phyloP scores from a whole-genome alignment of 2,888 invertebrate genomes.

The Chloroclysta siterata region DNA sequence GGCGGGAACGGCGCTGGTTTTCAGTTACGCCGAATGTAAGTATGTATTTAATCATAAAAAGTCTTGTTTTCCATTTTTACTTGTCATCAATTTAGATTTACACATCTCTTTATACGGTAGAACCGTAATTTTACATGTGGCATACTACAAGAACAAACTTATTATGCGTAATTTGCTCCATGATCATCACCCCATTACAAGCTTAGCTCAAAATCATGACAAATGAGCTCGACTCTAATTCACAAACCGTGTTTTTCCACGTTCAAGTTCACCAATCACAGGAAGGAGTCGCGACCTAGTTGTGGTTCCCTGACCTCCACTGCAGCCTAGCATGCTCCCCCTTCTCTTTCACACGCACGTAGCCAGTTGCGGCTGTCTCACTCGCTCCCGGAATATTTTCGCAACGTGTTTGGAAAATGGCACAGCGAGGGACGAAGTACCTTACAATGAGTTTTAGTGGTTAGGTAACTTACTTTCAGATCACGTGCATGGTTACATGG shows the following conservation, averaged over 20 bases:
- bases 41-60: no score
- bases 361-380: constrained; percentile 51
- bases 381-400: constrained; percentile 82
- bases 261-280: constrained; percentile 78
- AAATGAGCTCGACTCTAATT: constrained; percentile 35
- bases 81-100: not conserved
- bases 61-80: not conserved
- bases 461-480: constrained; percentile 7
- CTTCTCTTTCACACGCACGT: constrained; percentile 56
- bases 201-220: constrained; percentile 7
- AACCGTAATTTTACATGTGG: no score
- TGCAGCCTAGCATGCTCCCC: constrained; percentile 69
- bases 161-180: not conserved
- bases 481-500: constrained; percentile 16
- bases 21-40: no score
- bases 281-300: constrained; percentile 83
- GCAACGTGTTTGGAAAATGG: constrained; percentile 76
- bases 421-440: constrained; percentile 57
- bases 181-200: not conserved
- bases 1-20: no score
- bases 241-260: constrained; percentile 79
- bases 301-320: constrained; percentile 83
- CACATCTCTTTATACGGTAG: no score
- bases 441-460: constrained; percentile 61
- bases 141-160: no score